phyloP scores from a whole-genome alignment of 2,888 invertebrate genomes.

The Caenorhabditis sp. region DNA sequence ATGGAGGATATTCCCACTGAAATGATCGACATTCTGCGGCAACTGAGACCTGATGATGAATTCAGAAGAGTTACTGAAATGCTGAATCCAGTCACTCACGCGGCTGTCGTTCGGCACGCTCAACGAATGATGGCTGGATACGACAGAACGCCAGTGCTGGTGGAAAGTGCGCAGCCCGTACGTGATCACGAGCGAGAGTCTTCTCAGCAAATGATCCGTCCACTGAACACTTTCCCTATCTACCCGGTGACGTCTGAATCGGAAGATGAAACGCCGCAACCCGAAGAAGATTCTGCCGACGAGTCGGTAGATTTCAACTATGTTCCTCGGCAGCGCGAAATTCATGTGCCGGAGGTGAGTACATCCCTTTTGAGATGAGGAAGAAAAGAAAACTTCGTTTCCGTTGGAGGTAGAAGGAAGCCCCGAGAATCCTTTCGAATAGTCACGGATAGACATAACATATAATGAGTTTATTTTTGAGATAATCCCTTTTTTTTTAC shows the following conservation, averaged over 20 bases:
- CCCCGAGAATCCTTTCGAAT: conserved; percentile 21
- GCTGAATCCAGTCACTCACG: no score
- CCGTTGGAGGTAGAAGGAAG: background rate
- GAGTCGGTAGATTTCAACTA: conserved; percentile 6
- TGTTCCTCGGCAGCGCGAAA: no score
- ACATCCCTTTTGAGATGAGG: no score
- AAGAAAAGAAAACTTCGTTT: background rate
- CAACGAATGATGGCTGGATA: conserved; percentile 4
- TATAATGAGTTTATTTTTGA: conserved; percentile 29
- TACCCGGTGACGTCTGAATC: conserved; percentile 42
- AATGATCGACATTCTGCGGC: conserved; percentile 42
- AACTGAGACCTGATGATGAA: conserved; percentile 15
- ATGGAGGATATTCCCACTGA: background rate
- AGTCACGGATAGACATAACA: conserved; percentile 11
- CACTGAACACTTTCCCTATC: conserved; percentile 16
- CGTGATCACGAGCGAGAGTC: background rate
- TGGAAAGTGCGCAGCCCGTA: background rate
- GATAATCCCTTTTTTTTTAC: conserved; percentile 19
- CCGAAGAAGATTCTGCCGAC: conserved; percentile 9
- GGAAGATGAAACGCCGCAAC: conserved; percentile 23
- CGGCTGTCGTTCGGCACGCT: background rate
- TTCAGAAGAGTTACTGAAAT: conserved; percentile 24
- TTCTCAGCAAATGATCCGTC: conserved; percentile 24
- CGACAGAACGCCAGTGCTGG: background rate
- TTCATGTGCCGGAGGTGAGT: no score